Evolutionary conservation across 1,140 invertebrate genomes (phyloP), one percentile per base, ranked within the genome.

Genomic region (Halotydeus destructor): DNA sequence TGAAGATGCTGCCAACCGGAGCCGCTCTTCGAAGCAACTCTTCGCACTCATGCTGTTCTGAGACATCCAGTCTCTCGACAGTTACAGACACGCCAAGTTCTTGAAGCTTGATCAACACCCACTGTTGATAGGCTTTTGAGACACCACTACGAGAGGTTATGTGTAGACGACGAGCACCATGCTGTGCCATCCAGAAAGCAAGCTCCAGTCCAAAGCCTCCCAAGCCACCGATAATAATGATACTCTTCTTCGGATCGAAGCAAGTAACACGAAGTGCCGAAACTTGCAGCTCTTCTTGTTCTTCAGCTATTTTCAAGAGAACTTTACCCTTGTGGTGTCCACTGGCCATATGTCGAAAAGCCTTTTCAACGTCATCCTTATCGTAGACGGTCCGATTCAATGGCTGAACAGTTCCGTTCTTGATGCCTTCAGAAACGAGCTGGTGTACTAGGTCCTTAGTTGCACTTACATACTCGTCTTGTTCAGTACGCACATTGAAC

Each of bases 311-410:
- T 54, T 67, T 58, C 21, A 70, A 54, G 5, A 70, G 30, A 11
- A 96, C 86, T 68, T 94, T 96, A 51, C 88, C 88, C 46, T 93
- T 88, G 59, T 96, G 88, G 63, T 85, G 88, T 30, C 88, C 88
- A 1, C 80, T 75, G 14, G 85, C 85, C 83, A 96, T 93, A 56
- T 71, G 94, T 47, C 73, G 67, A 67, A 93, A 93, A 3, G 84
- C 85, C 57, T 83, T 76, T 59, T 94, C 86, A n/a, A 84, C 69
- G 60, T 89, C 75, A 45, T 75, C 69, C 51, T 78, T 75, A 16
- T 68, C 63, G 56, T 82, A 96, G 0, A 85, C 72, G 1, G 77
- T 83, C 8, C 69, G 63, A 1, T 76, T 75, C 5, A 96, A 59
- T 1, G 88, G 88, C 34, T 68, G 64, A 0, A 97, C 82, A 26